Evolutionary conservation across 35 echinoderm and acorn worm species (phyloP), one percentile per base, ranked within the genome.

Genomic region (Strongylocentrotus purpuratus): DNA sequence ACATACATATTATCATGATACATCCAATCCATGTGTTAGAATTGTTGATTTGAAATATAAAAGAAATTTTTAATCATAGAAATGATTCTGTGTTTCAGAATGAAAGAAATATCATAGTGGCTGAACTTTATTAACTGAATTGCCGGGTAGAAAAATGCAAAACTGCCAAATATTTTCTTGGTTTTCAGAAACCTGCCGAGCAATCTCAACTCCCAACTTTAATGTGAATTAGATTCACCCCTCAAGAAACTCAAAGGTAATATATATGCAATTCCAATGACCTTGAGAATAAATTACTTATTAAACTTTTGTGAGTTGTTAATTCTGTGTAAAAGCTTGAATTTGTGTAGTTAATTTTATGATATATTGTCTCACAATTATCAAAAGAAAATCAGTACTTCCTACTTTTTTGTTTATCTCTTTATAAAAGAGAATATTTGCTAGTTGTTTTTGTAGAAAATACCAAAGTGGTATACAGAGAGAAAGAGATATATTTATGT

Each of bases 91-190:
- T 25, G 18, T 28, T 28, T 78, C 28, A 78, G 50, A 55, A 22
- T 7, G 65, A 78, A 78, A 28, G 20, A 59, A 59, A 10, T 7
- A 55, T 78, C 7, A 78, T 78, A 78, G 7, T 78, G 65, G 65
- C 65, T 78, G 65, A 78, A n/a, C 18, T 78, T 78, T 7, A 5
- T 28, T 28, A n/a, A n/a, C 7, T 59, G 50, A 55, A n/a, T 12
- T 55, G 10, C 65, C 5, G 65, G 65, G 65, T 78, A 2, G 65
- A 78, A 78, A 70, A 78, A 78, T n/a, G 5, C 20, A 78, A 78
- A 78, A 78, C 65, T 78, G 65, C 65, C 65, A 78, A 28, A 78
- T n/a, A n/a, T 78, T 78, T 78, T 78, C 65, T 78, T 78, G 65
- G 65, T 78, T 78, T 55, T 78, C 65, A 78, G 65, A 28, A 78